These are phyloP conservation scores for Trinorchestia longiramus DNA, from an alignment of 1,140 invertebrate species.

Conservation along the genomic window DNA sequence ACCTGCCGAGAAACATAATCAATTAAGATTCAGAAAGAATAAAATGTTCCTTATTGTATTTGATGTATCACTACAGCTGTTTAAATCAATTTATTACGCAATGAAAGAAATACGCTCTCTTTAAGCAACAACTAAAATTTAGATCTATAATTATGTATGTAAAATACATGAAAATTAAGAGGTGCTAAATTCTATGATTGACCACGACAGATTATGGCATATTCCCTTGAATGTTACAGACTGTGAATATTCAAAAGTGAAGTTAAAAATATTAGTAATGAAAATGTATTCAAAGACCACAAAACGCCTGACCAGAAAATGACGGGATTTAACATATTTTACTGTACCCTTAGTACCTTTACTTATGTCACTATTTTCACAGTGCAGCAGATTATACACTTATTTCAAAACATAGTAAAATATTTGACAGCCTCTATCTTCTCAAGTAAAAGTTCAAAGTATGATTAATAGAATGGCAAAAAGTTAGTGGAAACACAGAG, in stretches of 20 bases:
- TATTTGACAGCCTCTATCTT: background rate
- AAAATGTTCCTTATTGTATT: background rate
- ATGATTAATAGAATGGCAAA: too few relatives aligned
- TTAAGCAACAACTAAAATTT: background rate
- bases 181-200: background rate
- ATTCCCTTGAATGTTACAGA: background rate
- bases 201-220: background rate
- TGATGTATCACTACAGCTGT: background rate
- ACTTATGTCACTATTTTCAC: background rate
- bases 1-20: background rate
- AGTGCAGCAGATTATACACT: background rate
- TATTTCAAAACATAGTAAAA: background rate
- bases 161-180: background rate
- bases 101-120: background rate
- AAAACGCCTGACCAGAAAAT: background rate
- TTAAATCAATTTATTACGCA: background rate
- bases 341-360: background rate
- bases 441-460: background rate
- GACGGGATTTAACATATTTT: background rate
- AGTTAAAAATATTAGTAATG: background rate
- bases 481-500: too few relatives aligned
- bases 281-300: background rate
- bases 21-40: background rate
- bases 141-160: background rate
- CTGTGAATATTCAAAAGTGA: background rate